Evolutionary conservation across 2,888 invertebrate species (phyloP).

Genomic region (Bruchidius siliquastri): DNA sequence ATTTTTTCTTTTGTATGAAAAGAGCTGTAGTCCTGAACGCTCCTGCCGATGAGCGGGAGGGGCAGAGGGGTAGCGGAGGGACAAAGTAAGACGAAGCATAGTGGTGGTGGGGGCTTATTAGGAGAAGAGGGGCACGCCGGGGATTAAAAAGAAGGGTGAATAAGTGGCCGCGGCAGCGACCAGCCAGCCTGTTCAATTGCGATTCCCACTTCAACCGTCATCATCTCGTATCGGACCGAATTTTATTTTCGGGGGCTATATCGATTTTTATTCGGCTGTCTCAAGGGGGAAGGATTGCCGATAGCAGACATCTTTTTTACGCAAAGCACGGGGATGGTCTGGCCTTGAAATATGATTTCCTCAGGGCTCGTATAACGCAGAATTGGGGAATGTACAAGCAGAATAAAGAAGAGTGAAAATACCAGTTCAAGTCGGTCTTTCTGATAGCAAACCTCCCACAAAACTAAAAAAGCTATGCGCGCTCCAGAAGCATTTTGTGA

Average conservation of each 20-base stretch:
- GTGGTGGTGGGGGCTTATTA: neutral
- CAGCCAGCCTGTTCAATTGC: neutral
- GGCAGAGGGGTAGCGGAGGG: neutral
- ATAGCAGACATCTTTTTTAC: neutral
- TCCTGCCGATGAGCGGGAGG: neutral
- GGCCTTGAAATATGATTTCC: neutral
- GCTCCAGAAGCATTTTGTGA: too few species aligned
- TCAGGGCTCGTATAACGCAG: too few species aligned
- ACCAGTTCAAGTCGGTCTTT: too few species aligned
- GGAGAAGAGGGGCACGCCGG: neutral
- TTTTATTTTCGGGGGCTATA: neutral
- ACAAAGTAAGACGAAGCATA: neutral
- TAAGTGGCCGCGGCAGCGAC: neutral
- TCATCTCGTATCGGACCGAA: neutral
- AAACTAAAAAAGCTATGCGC: too few species aligned
- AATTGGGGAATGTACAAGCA: too few species aligned
- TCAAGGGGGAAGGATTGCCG: neutral
- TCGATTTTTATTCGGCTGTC: neutral
- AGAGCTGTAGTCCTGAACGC: neutral
- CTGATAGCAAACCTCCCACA: too few species aligned
- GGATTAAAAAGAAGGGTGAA: neutral
- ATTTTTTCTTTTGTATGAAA: neutral
- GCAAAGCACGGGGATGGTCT: neutral
- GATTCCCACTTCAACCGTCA: neutral
- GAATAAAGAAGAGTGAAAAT: too few species aligned